phyloP scores from a whole-genome alignment of 2,797 vertebrate species.

The Xyrichtys novacula region DNA sequence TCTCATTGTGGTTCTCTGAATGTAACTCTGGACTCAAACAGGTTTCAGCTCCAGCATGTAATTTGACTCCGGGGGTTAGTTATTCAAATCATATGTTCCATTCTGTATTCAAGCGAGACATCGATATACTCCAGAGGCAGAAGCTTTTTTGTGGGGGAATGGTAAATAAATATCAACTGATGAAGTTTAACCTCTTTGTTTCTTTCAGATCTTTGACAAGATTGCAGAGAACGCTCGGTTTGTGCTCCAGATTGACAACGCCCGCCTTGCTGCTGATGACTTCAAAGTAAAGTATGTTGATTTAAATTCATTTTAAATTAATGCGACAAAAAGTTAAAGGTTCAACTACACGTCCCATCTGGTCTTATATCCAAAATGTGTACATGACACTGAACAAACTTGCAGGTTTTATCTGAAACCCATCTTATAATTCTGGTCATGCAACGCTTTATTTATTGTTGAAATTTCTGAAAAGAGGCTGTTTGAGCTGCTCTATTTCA shows the following conservation, averaged over 20 bases:
- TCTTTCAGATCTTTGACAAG: conserved; percentile 86
- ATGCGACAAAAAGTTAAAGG: background rate
- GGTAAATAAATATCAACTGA: background rate
- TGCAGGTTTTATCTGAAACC: background rate
- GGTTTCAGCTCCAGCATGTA: conserved; percentile 37
- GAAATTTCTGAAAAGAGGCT: background rate
- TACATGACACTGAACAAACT: background rate
- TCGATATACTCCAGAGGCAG: conserved; percentile 2
- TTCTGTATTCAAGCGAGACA: conserved; percentile 11
- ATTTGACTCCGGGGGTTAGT: conserved; percentile 34
- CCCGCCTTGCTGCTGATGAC: conserved; percentile 93
- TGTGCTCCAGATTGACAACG: conserved; percentile 95
- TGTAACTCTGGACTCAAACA: conserved; percentile 44
- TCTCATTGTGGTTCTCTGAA: conserved; percentile 51
- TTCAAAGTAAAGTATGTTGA: conserved; percentile 92
- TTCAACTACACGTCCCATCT: background rate
- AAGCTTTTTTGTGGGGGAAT: background rate
- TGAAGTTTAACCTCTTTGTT: background rate
- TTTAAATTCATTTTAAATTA: background rate
- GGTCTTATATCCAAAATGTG: background rate
- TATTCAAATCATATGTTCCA: conserved; percentile 42
- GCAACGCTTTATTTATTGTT: background rate
- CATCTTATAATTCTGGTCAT: background rate
- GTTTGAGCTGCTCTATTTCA: background rate
- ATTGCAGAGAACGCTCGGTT: conserved; percentile 88